Percentiles rank a stretch among this genome's conserved stretches.
phyloP scores from a whole-genome alignment of 1,140 invertebrate species.

The Drosophila chauvacae region DNA sequence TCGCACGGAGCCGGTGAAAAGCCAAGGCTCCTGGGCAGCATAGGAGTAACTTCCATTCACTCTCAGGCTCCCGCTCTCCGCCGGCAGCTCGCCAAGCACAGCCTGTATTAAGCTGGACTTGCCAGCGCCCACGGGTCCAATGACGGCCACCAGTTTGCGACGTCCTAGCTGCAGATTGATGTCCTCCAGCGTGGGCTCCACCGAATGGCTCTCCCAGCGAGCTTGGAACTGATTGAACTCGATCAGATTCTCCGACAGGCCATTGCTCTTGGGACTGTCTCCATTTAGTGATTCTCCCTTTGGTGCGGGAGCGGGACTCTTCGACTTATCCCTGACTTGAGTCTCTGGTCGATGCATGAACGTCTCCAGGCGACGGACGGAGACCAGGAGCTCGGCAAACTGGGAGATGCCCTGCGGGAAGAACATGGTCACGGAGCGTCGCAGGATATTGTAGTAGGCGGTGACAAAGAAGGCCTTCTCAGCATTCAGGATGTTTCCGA shows the following conservation, averaged over 20 bases:
- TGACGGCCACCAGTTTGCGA: constrained; percentile 87
- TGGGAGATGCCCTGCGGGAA: constrained; percentile 87
- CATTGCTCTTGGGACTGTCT: constrained; percentile 44
- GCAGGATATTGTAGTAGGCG: constrained; percentile 89
- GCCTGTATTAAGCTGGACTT: constrained; percentile 86
- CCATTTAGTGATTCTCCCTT: constrained; percentile 27
- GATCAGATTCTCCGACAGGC: constrained; percentile 47
- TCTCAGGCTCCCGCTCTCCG: constrained; percentile 41
- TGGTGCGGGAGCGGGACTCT: background rate
- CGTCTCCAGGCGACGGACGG: constrained; percentile 88
- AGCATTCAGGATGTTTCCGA: constrained; percentile 85
- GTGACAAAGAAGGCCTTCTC: constrained; percentile 91
- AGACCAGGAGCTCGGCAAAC: constrained; percentile 89
- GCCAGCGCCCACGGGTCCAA: constrained; percentile 88
- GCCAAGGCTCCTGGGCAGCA: constrained; percentile 75
- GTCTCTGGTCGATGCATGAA: constrained; percentile 89
- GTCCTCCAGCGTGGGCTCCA: constrained; percentile 57
- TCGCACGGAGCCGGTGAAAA: constrained; percentile 87
- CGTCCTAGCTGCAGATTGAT: constrained; percentile 64
- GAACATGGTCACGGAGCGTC: constrained; percentile 90
- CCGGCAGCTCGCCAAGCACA: constrained; percentile 78
- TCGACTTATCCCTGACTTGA: constrained; percentile 54
- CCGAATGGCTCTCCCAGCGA: constrained; percentile 58
- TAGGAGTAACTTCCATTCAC: constrained; percentile 72
- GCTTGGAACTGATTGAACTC: constrained; percentile 64